phyloP scores from a whole-genome alignment of 2,113 vertebrate genomes.

The Theristicus caerulescens region DNA sequence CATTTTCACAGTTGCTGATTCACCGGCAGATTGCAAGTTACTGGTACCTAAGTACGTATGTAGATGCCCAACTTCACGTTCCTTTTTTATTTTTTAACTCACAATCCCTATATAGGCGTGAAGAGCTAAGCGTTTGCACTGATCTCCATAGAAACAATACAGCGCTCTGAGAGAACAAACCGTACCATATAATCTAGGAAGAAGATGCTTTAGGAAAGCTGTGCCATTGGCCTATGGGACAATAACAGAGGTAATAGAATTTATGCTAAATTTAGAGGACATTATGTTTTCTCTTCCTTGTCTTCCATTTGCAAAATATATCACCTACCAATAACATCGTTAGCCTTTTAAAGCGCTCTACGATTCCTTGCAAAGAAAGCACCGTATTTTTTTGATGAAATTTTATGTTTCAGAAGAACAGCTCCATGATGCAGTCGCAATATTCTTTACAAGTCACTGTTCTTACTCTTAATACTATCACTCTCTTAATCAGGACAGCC shows the following conservation, averaged over 20 bases:
- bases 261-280: constrained; percentile 45
- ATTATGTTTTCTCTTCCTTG: constrained; percentile 38
- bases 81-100: background rate
- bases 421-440: background rate
- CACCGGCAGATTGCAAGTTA: background rate
- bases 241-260: constrained; percentile 33
- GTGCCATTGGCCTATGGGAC: background rate
- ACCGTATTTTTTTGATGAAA: background rate
- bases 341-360: background rate
- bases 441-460: background rate
- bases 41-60: background rate
- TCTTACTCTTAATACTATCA: background rate
- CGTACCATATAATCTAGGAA: background rate
- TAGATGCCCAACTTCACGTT: background rate
- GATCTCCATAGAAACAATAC: constrained; percentile 48
- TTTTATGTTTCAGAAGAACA: constrained; percentile 1
- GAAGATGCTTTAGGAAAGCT: constrained; percentile 10
- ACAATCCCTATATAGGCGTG: background rate
- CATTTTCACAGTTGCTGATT: background rate
- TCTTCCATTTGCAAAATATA: constrained; percentile 22
- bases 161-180: constrained; percentile 8
- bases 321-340: constrained; percentile 13
- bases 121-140: background rate
- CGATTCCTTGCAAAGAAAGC: background rate
- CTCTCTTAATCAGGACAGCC: background rate